Percentiles rank a stretch among this genome's conserved stretches.
Conservation (phyloP, 2,888 invertebrate genomes). For the Amaurobius ferox region DNA sequence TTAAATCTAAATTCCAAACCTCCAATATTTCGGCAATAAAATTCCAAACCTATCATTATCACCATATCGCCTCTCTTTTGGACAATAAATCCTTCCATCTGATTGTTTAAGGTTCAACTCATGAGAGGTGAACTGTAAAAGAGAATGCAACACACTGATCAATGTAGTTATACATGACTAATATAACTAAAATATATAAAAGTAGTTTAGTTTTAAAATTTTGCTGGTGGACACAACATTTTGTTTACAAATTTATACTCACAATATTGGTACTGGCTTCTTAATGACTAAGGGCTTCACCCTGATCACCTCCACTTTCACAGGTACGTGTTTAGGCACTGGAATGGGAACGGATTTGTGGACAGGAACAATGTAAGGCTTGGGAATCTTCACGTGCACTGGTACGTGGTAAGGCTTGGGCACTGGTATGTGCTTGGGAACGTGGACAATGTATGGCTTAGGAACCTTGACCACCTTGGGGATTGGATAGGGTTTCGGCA, state of each 20-base stretch:
- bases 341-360: constrained; percentile 74
- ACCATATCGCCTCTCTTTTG: too few species aligned
- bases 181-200: too few species aligned
- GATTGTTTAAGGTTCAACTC: too few species aligned
- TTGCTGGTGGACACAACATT: too few species aligned
- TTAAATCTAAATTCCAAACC: too few species aligned
- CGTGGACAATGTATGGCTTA: constrained; percentile 74
- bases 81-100: too few species aligned
- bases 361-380: constrained; percentile 73
- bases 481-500: constrained; percentile 74
- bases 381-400: constrained; percentile 72
- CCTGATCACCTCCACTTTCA: constrained; percentile 74
- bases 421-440: constrained; percentile 74
- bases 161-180: too few species aligned
- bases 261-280: constrained; percentile 74
- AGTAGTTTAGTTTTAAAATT: too few species aligned
- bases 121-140: too few species aligned
- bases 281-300: constrained; percentile 74
- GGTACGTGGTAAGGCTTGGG: constrained; percentile 73
- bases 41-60: too few species aligned
- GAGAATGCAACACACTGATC: too few species aligned
- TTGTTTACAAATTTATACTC: constrained; percentile 73
- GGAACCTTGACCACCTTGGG: constrained; percentile 74
- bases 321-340: constrained; percentile 74
- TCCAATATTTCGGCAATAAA: too few species aligned